phyloP scores from a whole-genome alignment of 2,888 invertebrate genomes.

The Noctua comes region DNA sequence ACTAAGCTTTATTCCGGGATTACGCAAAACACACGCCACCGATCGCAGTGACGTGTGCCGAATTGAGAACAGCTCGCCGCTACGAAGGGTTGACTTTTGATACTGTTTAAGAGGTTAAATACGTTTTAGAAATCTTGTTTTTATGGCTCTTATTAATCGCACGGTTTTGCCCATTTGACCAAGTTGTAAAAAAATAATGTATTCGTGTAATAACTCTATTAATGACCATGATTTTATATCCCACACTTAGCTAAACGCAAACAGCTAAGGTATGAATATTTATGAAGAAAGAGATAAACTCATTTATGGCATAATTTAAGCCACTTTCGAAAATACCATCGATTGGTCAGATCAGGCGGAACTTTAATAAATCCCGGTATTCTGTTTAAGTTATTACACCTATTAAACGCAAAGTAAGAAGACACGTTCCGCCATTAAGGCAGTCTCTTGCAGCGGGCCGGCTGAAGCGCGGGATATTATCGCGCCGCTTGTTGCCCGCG shows the following conservation, averaged over 20 bases:
- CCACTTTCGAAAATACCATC: constrained; percentile 64
- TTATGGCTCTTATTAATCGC: constrained; percentile 3
- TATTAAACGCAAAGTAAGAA: constrained; percentile 89
- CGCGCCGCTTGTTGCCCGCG: constrained; percentile 91
- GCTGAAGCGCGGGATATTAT: constrained; percentile 89
- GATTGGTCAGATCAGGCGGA: constrained; percentile 71
- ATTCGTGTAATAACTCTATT: constrained; percentile 41
- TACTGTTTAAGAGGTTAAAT: constrained; percentile 38
- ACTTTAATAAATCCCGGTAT: constrained; percentile 83
- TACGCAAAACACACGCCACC: constrained; percentile 85
- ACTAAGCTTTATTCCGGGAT: constrained; percentile 85
- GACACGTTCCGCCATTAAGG: constrained; percentile 89
- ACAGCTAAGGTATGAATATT: constrained; percentile 60
- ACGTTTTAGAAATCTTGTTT: constrained; percentile 14
- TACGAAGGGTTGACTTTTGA: constrained; percentile 34
- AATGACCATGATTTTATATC: constrained; percentile 46
- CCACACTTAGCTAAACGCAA: constrained; percentile 44
- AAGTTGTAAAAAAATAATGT: constrained; percentile 40
- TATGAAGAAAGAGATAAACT: constrained; percentile 62
- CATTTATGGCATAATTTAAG: constrained; percentile 61
- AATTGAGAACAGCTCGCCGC: constrained; percentile 76
- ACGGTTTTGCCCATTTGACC: not conserved
- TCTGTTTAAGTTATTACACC: constrained; percentile 89
- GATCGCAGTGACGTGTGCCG: constrained; percentile 81
- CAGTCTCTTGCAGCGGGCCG: constrained; percentile 79